Conservation (phyloP, 2,888 invertebrate genomes). For the Polydrusus tereticollis region DNA sequence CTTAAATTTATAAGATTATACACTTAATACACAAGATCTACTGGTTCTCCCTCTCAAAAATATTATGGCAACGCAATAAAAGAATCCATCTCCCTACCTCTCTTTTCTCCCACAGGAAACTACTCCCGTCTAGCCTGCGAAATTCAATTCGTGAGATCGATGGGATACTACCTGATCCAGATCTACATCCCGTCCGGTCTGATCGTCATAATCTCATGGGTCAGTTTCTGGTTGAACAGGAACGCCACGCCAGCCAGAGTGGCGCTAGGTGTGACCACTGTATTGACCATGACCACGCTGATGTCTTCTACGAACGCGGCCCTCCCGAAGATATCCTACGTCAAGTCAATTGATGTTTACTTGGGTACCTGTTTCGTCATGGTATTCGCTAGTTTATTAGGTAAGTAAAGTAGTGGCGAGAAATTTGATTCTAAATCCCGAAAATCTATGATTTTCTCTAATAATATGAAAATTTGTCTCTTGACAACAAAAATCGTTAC, state of each 20-base stretch:
- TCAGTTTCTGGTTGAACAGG: slow-evolving; percentile 96
- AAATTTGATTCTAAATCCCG: too few relatives aligned
- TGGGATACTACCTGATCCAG: slow-evolving; percentile 99
- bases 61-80: too few relatives aligned
- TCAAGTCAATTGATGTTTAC: slow-evolving; percentile 98
- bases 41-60: too few relatives aligned
- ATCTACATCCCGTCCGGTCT: slow-evolving; percentile 98
- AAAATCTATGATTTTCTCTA: too few relatives aligned
- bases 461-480: too few relatives aligned
- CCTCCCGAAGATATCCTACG: slow-evolving; percentile 97
- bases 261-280: slow-evolving; percentile 94
- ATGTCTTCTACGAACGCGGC: slow-evolving; percentile 97
- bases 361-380: slow-evolving; percentile 98
- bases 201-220: slow-evolving; percentile 98
- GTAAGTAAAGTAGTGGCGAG: slow-evolving; percentile 70
- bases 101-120: slow-evolving; percentile 78
- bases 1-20: too few relatives aligned
- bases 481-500: too few relatives aligned
- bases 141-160: slow-evolving; percentile 96
- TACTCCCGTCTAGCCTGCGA: slow-evolving; percentile 96
- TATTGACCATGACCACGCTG: slow-evolving; percentile 97
- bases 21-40: too few relatives aligned
- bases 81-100: not conserved
- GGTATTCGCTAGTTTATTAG: slow-evolving; percentile 97
- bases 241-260: slow-evolving; percentile 96